Conservation (phyloP, 2,888 invertebrate species). For the Metacarcinus magister region DNA sequence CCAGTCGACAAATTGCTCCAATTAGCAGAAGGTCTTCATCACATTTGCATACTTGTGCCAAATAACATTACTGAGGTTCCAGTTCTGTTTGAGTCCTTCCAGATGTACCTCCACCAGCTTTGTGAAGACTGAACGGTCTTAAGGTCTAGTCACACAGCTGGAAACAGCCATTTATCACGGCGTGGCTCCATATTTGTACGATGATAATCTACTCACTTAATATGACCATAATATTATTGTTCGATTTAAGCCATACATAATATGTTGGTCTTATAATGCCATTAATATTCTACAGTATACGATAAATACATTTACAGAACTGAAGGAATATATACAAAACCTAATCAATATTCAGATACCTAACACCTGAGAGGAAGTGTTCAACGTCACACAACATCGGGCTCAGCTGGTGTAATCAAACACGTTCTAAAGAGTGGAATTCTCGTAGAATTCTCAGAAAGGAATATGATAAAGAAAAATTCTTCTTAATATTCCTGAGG, state of each 20-base stretch:
- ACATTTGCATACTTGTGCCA: constrained; percentile 68
- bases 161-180: not conserved
- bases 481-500: constrained; percentile 38
- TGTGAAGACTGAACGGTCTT: not conserved
- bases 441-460: not conserved
- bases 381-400: not conserved
- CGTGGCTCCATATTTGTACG: not conserved
- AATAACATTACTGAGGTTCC: constrained; percentile 52
- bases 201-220: not conserved
- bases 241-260: not conserved
- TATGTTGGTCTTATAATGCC: not conserved
- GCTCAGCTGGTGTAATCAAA: constrained; percentile 46
- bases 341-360: not conserved
- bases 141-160: not conserved
- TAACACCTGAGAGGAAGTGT: not conserved
- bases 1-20: constrained; percentile 71
- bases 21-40: constrained; percentile 64
- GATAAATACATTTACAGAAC: not conserved
- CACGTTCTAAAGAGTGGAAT: not conserved
- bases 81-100: not conserved
- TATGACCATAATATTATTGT: not conserved
- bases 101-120: not conserved
- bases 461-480: not conserved
- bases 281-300: not conserved
- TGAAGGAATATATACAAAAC: not conserved